phyloP scores from a whole-genome alignment of 35 echinoderm and acorn worm species.

The Patiria miniata region DNA sequence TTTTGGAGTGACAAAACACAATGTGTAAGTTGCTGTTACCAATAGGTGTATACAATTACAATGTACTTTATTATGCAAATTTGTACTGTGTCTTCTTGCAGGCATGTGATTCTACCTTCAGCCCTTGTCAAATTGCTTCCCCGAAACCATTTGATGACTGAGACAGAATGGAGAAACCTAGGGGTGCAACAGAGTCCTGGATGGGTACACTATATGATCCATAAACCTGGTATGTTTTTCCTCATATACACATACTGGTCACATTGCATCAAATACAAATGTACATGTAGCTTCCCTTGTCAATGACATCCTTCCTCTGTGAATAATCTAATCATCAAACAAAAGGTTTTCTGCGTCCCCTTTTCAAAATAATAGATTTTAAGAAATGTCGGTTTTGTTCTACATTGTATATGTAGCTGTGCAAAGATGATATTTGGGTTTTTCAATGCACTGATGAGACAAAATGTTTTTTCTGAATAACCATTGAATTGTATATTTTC shows the following conservation, averaged over 20 bases:
- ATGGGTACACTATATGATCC: slow-evolving; percentile 85
- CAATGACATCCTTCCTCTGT: background rate
- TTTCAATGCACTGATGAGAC: no score
- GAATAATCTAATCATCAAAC: no score
- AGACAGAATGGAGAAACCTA: slow-evolving; percentile 90
- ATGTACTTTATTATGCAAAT: background rate
- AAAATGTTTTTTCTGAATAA: no score
- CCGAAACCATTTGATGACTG: slow-evolving; percentile 74
- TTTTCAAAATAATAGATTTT: no score
- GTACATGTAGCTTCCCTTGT: background rate
- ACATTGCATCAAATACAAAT: background rate
- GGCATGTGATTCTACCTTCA: slow-evolving; percentile 71
- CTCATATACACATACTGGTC: background rate
- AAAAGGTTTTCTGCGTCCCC: no score
- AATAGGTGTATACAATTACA: no score
- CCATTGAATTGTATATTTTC: no score
- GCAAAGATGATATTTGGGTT: no score
- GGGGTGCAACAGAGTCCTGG: slow-evolving; percentile 89
- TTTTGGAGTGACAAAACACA: background rate
- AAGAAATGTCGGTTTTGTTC: no score
- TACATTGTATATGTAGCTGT: no score
- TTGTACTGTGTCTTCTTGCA: background rate
- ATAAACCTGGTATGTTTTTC: slow-evolving; percentile 60
- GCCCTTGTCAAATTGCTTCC: slow-evolving; percentile 77
- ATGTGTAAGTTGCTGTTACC: background rate